Base-by-base conservation (phyloP, 1,140 invertebrate genomes). In the Drosophila kepulauana region DNA sequence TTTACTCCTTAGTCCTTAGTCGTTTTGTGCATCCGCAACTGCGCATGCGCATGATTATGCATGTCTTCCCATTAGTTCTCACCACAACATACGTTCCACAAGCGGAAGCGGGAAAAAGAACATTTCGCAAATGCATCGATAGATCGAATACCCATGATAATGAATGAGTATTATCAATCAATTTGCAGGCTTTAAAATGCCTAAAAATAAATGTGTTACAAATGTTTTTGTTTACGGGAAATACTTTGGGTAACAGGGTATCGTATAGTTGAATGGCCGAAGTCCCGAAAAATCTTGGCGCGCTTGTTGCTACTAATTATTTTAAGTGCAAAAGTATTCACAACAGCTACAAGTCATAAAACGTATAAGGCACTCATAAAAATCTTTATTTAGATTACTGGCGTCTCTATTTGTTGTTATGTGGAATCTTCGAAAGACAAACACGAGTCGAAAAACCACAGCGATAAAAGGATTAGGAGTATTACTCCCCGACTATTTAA, bases 1-100 rank as follows among this genome's bases (percentile, higher is more conserved):
- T 51, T 10, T 8, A 8, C 30, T 48, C 3, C 25, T 13, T 49
- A 33, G 30, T 33, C 30, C 30, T 58, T 43, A 45, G 35, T 58
- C 38, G 15, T 72, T 25, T 43, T 30, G n/a, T 43, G 33, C 38
- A 30, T 13, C 11, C 10, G 15, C 20, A 33, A 69, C 10, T 74
- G 74, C 82, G 82, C 84, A 82, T 88, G 84, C 64, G 77, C 78
- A 54, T 75, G 71, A 65, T 72, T 78, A 68, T 74, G 56, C 63
- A 72, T 70, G 20, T 46, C 48, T 20, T 70, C 57, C 61, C 72
- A 58, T 45, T 11, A 49, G 43, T 52, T 75, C 72, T 59, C 57
- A 63, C 65, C 57, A 63, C 52, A 62, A 69, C 46, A 46, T 63
- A 56, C 48, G 70, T 59, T 59, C 54, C 56, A 54, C 54, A 38